Evolutionary conservation across 2,113 vertebrate genomes (phyloP), one percentile per base, ranked within the genome.

Genomic region (Tupaia tana): DNA sequence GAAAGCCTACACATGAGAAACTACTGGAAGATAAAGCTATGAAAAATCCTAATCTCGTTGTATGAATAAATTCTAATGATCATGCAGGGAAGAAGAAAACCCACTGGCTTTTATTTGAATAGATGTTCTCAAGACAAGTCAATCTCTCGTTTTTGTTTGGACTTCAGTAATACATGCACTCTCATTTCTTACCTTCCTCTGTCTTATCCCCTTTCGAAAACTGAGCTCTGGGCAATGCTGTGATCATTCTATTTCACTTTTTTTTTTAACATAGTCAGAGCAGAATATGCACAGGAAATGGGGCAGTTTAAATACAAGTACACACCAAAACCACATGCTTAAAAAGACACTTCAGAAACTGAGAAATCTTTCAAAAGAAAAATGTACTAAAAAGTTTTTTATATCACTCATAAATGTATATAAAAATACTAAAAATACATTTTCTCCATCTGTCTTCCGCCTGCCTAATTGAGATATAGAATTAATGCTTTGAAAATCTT

Each of bases 211-310:
- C 34, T 71, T n/a, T 80, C 31, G 66, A 78, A 87, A 27, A n/a
- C 9, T 34, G 63, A 93, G 81, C 64, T 56, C 43, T 52, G 56
- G 29, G 74, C 56, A 54, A 34, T 52, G 29, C 52, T 91, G n/a
- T 77, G 67, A 14, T 9, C 31, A 81, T 56, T 92, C 66, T 89
- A 6, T 25, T 83, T 80, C 43, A 43, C 19, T 83, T 88, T 66
- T 69, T 69, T 80, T 90, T 88, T 90, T 69, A 86, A 31, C 52
- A 66, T 70, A 95, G 83, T n/a, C 66, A 88, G 24, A 90, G 66
- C 61, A 80, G 29, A 94, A 73, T 25, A 8, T 54, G 31, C 59
- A 86, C 89, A 96, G 95, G 94, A 97, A 96, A 75, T 77, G 58
- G 86, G 90, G 90, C 27, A 34, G 22, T 18, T 2, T 13, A 24